phyloP scores from a whole-genome alignment of 2,888 invertebrate species.

The Drosophila peninsularis region DNA sequence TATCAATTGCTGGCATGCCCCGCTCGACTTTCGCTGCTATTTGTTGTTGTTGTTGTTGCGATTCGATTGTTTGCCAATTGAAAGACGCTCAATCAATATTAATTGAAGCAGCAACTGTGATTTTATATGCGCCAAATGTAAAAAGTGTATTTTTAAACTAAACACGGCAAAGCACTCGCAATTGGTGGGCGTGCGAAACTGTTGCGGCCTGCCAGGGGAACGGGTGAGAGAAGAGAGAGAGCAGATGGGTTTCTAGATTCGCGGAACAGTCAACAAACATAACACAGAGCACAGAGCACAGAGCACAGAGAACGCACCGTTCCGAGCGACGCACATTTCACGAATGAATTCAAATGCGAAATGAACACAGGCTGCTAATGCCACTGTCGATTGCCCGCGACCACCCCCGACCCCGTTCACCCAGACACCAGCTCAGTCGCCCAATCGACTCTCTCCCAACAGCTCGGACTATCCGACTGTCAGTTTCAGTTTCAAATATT shows the following conservation, averaged over 20 bases:
- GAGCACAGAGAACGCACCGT: slow-evolving; percentile 46
- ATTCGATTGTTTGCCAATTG: slow-evolving; percentile 72
- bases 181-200: slow-evolving; percentile 25
- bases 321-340: slow-evolving; percentile 76
- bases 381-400: slow-evolving; percentile 13
- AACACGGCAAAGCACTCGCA: slow-evolving; percentile 32
- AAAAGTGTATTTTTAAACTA: slow-evolving; percentile 20
- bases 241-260: slow-evolving; percentile 2
- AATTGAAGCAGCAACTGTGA: slow-evolving; percentile 54
- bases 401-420: neutral
- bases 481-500: slow-evolving; percentile 45
- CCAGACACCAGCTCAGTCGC: neutral
- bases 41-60: slow-evolving; percentile 26
- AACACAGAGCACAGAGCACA: slow-evolving; percentile 15
- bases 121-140: slow-evolving; percentile 30
- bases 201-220: slow-evolving; percentile 1
- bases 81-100: slow-evolving; percentile 67
- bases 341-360: slow-evolving; percentile 78
- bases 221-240: neutral
- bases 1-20: slow-evolving; percentile 50
- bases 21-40: slow-evolving; percentile 16
- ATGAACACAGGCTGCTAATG: slow-evolving; percentile 63
- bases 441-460: slow-evolving; percentile 4
- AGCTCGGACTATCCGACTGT: slow-evolving; percentile 30
- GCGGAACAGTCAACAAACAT: slow-evolving; percentile 43